These are phyloP conservation scores for Parnassius glacialis DNA, from an alignment of 2,888 invertebrate species.

Conservation along the genomic window DNA sequence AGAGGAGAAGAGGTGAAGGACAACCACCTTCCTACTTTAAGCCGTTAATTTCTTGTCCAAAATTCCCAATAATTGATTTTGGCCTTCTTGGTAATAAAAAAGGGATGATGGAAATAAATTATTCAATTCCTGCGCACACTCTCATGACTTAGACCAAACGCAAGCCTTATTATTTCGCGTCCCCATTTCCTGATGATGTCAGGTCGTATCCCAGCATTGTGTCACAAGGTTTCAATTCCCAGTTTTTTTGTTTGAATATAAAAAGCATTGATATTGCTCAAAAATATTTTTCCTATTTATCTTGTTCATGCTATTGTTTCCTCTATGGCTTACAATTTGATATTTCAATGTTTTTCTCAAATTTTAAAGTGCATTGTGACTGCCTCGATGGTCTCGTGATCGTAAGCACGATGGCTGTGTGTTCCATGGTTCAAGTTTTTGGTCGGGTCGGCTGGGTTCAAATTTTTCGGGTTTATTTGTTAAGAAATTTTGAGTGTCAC, in stretches of 20 bases:
- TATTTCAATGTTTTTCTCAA: not conserved
- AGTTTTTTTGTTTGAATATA: conserved; percentile 53
- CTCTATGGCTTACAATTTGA: not conserved
- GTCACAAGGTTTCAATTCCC: conserved; percentile 73
- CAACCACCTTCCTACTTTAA: too few species aligned
- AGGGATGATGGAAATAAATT: too few species aligned
- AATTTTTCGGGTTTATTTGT: too few species aligned
- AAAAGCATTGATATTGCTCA: conserved; percentile 46
- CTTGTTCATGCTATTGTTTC: not conserved
- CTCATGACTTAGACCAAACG: conserved; percentile 36
- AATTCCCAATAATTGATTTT: too few species aligned
- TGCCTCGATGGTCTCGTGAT: too few species aligned
- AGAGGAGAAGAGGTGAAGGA: too few species aligned
- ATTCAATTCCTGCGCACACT: not conserved
- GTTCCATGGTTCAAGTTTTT: not conserved
- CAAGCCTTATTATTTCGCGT: conserved; percentile 77
- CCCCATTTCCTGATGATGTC: conserved; percentile 79
- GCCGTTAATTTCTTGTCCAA: too few species aligned
- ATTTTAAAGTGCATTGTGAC: not conserved
- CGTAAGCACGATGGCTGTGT: not conserved
- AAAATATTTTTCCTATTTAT: conserved; percentile 32
- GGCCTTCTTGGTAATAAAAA: too few species aligned
- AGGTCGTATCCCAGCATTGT: conserved; percentile 75
- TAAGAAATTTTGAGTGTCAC: too few species aligned
- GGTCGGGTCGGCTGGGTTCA: too few species aligned